Evolutionary conservation across 2,888 invertebrate genomes (phyloP).

Genomic region (Nycteola revayana): DNA sequence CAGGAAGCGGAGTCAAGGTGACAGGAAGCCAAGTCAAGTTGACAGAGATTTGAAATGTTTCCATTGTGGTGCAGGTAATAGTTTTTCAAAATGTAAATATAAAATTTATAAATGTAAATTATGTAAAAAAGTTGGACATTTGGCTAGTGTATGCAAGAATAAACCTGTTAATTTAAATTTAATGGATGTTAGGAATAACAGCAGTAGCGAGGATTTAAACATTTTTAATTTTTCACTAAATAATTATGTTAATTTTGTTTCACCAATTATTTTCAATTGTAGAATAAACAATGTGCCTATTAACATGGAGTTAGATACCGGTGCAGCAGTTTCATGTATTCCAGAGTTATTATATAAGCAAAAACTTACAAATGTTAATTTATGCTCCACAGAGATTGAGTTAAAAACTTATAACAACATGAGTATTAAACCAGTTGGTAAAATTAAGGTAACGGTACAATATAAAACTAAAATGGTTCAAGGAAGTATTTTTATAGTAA

Average conservation of each 20-base stretch:
- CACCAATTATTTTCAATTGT: not conserved
- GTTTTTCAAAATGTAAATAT: slow-evolving; percentile 2
- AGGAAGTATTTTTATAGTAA: not conserved
- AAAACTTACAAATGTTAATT: not conserved
- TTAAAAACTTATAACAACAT: not conserved
- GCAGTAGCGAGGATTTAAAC: too few species aligned
- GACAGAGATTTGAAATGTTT: not conserved
- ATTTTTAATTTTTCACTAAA: not conserved
- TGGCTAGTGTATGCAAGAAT: not conserved
- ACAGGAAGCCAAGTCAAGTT: too few species aligned
- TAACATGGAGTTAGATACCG: not conserved
- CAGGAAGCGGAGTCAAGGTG: too few species aligned
- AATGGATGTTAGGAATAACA: not conserved
- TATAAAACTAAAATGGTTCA: not conserved
- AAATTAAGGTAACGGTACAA: not conserved
- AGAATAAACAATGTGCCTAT: not conserved
- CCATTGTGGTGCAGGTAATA: not conserved
- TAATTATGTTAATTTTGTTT: not conserved
- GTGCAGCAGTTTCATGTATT: slow-evolving; percentile 1
- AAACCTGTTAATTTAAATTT: not conserved
- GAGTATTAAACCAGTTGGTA: not conserved
- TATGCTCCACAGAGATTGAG: not conserved
- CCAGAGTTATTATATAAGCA: not conserved
- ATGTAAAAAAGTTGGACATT: slow-evolving; percentile 1
- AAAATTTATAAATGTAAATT: slow-evolving; percentile 1